phyloP scores from a whole-genome alignment of 2,888 invertebrate species.

The Ophion ventricosus region DNA sequence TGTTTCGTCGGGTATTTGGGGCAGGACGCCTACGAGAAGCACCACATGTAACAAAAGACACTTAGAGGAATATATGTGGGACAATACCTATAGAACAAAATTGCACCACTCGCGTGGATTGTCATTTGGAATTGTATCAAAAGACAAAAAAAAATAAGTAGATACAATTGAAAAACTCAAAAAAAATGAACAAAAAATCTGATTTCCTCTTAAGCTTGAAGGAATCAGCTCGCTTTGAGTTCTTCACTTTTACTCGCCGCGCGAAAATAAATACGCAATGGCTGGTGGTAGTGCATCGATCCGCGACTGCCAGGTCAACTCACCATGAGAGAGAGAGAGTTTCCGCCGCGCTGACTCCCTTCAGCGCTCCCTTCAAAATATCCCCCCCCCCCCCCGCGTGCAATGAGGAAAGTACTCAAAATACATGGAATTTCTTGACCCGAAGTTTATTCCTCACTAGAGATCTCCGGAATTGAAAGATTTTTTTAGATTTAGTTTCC shows the following conservation, averaged over 20 bases:
- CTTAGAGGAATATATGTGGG: not conserved
- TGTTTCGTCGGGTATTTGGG: conserved; percentile 78
- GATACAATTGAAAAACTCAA: not conserved
- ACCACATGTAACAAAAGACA: conserved; percentile 6
- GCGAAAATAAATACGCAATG: conserved; percentile 30
- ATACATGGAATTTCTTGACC: conserved; percentile 1
- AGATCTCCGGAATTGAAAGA: not conserved
- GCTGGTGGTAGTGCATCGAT: conserved; percentile 77
- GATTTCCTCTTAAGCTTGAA: not conserved
- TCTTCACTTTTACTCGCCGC: conserved; percentile 11
- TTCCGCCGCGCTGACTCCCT: conserved; percentile 48
- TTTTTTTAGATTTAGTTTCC: not conserved
- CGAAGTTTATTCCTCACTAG: not conserved
- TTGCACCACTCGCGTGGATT: not conserved
- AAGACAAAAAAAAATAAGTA: not conserved
- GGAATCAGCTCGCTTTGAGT: not conserved
- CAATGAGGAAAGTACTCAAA: not conserved
- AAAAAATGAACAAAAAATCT: not conserved
- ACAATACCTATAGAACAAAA: conserved; percentile 12
- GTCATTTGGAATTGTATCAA: not conserved
- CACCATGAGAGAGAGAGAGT: conserved; percentile 72
- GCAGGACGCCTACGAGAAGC: conserved; percentile 64
- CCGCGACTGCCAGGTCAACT: conserved; percentile 73
- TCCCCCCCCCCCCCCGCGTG: not conserved
- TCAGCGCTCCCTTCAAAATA: not conserved